Evolutionary conservation across 2,888 invertebrate species (phyloP).

Genomic region (Plebejus anna): DNA sequence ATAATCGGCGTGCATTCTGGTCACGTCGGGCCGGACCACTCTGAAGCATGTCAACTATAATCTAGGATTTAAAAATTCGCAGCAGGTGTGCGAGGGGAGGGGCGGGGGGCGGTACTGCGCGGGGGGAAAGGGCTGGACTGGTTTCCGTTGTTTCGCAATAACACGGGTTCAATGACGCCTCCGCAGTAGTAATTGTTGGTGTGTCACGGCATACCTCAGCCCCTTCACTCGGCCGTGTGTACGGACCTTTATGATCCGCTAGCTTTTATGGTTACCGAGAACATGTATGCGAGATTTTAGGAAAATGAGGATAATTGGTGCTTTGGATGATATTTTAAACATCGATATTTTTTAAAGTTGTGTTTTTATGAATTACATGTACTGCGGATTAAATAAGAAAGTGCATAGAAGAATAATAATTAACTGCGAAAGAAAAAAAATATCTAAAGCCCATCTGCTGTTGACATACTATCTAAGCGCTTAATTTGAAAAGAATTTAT

Average conservation of each 20-base stretch:
- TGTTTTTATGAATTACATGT: too few relatives aligned
- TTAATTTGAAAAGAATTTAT: background rate
- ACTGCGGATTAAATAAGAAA: background rate
- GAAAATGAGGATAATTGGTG: background rate
- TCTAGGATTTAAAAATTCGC: slow-evolving; percentile 78
- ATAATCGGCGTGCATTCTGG: slow-evolving; percentile 58
- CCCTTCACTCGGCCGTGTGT: slow-evolving; percentile 49
- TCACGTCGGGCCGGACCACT: slow-evolving; percentile 51
- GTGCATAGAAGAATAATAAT: background rate
- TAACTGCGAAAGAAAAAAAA: background rate
- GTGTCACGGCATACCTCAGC: slow-evolving; percentile 65
- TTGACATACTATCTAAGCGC: background rate
- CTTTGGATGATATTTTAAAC: background rate
- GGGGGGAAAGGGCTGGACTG: slow-evolving; percentile 57
- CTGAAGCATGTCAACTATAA: slow-evolving; percentile 68
- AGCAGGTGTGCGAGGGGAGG: slow-evolving; percentile 61
- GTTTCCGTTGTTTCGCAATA: slow-evolving; percentile 80
- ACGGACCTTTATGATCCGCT: slow-evolving; percentile 33
- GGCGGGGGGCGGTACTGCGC: slow-evolving; percentile 30
- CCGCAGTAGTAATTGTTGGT: slow-evolving; percentile 67
- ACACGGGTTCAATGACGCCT: slow-evolving; percentile 76
- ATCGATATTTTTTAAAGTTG: background rate
- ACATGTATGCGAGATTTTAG: background rate
- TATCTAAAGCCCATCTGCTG: background rate
- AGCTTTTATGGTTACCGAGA: slow-evolving; percentile 36